Percentiles rank a stretch among this genome's conserved stretches.
These are phyloP conservation scores for Cottoperca gobio DNA, from an alignment of 2,797 vertebrate species.

Conservation along the genomic window DNA sequence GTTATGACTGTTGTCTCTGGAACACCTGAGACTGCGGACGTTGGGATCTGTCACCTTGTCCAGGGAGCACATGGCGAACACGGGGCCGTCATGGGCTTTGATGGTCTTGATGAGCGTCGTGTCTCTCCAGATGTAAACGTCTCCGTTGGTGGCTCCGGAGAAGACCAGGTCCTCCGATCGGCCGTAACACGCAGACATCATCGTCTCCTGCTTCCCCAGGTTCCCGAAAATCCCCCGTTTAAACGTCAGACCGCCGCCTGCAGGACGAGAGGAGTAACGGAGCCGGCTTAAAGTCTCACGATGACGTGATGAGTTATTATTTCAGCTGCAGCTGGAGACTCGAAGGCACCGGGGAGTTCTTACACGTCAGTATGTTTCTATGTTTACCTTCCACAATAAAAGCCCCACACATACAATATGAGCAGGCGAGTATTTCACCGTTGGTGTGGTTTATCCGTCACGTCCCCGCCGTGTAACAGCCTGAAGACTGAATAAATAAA, in stretches of 20 bases:
- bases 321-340: no score
- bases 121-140: constrained; percentile 97
- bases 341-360: no score
- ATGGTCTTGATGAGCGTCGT: constrained; percentile 91
- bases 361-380: no score
- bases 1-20: no score
- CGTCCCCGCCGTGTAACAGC: no score
- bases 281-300: no score
- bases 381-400: no score
- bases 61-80: constrained; percentile 96
- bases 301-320: no score
- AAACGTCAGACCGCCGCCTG: constrained; percentile 94
- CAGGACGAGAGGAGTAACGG: neutral
- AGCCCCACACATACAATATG: no score
- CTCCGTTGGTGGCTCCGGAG: constrained; percentile 94
- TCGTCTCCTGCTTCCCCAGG: constrained; percentile 92
- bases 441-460: no score
- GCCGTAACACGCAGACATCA: constrained; percentile 96
- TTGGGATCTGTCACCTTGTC: constrained; percentile 95
- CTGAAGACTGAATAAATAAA: neutral
- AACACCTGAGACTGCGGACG: no score
- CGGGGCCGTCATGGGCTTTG: constrained; percentile 96
- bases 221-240: constrained; percentile 92
- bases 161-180: constrained; percentile 93
- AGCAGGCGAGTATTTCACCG: no score